phyloP scores from a whole-genome alignment of 2,113 vertebrate genomes.

The Hippocampus comes region DNA sequence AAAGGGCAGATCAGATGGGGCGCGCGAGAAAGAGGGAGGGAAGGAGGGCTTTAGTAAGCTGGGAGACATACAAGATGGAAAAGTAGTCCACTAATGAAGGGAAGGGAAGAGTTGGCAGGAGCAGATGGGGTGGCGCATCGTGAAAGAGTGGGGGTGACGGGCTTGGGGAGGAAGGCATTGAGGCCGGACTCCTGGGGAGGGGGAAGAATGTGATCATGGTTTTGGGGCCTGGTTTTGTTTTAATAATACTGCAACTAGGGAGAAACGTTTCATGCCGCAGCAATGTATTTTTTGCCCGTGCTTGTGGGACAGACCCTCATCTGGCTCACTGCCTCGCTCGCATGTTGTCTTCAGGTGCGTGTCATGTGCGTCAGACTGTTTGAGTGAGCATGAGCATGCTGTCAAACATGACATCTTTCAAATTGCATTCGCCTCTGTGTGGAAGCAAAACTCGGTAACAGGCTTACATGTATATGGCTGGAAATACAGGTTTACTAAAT shows the following conservation, averaged over 20 bases:
- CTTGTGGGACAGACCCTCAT: constrained; percentile 55
- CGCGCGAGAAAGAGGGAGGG: constrained; percentile 11
- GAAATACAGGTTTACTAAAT: no score
- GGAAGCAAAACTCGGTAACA: no score
- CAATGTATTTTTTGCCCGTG: constrained; percentile 32
- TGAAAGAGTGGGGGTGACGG: constrained; percentile 38
- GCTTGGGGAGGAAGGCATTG: constrained; percentile 17
- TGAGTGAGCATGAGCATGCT: no score
- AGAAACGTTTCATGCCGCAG: constrained; percentile 54
- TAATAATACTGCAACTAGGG: constrained; percentile 59
- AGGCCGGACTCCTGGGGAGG: constrained; percentile 20
- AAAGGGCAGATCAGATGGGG: constrained; percentile 41
- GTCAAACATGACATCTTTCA: no score
- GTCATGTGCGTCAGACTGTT: background rate
- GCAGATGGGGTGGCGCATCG: constrained; percentile 45
- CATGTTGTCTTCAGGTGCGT: constrained; percentile 43
- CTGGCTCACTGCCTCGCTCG: constrained; percentile 22
- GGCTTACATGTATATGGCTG: no score
- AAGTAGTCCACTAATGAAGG: constrained; percentile 50
- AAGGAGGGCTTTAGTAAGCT: constrained; percentile 29
- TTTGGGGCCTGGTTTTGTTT: constrained; percentile 63
- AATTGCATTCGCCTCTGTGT: no score
- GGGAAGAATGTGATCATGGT: constrained; percentile 57
- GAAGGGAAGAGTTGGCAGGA: constrained; percentile 52
- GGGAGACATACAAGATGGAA: constrained; percentile 29